Base-by-base conservation (phyloP, 2,113 vertebrate genomes). In the Hemibagrus wyckioides region DNA sequence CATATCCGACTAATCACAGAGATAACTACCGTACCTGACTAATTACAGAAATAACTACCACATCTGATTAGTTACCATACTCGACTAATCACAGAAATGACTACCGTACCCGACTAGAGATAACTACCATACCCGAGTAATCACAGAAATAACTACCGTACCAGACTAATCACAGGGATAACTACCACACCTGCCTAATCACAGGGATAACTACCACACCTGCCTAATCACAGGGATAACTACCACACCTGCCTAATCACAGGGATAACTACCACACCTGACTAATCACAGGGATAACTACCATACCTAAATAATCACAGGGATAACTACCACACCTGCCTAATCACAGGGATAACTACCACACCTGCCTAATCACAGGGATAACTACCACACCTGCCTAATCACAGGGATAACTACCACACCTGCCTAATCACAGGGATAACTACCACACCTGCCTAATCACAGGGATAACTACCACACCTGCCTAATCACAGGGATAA, bases 361-460 rank as follows among this genome's bases (percentile, higher is more conserved):
- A 7, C 17, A 67, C 14, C 65, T 6, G 65, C 17, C 14, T 30
- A 7, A 0, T 36, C 65, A 6, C 14, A 7, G 65, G 19, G 6
- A 4, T 11, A 10, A n/a, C 9, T n/a, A n/a, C 23, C 8, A 10
- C 0, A 61, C 59, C 25, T 28, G 59, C 28, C 8, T 25, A 3
- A 0, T 11, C 25, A 61, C 5, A 1, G 56, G 8, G 0, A 0
- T n/a, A n/a, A n/a, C 50, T 52, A 52, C n/a, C n/a, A n/a, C n/a
- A n/a, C n/a, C n/a, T 11, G 30, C 33, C n/a, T 30, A 6, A 6
- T 30, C 63, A 6, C n/a, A 1, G 30, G 7, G 0, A 0, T 0
- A 1, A 65, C 4, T 30, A 65, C 28, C 2, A 10, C 4, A 11
- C 61, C 61, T 3, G 28, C n/a, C 10, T 28, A 30, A 0, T 63